A percentile compares a stretch with the other conserved stretches of the same genome.
phyloP scores from a whole-genome alignment of 2,888 invertebrate species.

The Xiphydria camelus region DNA sequence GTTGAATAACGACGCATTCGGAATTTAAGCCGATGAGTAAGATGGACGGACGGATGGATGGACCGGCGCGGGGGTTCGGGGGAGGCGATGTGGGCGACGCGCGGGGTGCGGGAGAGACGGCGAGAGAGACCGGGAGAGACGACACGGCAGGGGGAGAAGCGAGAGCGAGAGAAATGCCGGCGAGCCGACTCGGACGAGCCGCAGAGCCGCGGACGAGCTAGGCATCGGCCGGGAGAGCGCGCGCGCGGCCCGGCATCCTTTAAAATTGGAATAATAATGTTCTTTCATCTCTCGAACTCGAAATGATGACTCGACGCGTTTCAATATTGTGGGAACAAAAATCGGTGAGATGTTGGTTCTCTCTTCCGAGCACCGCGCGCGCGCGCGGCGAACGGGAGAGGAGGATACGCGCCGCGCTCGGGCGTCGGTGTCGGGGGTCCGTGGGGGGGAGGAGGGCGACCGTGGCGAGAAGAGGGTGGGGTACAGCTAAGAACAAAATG shows the following conservation, averaged over 20 bases:
- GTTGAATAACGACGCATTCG: conserved; percentile 50
- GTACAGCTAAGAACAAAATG: conserved; percentile 34
- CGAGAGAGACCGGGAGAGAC: conserved; percentile 12
- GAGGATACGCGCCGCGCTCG: conserved; percentile 1
- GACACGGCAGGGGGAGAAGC: conserved; percentile 13
- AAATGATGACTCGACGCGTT: conserved; percentile 56
- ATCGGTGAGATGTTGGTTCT: conserved; percentile 10
- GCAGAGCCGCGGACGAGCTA: background rate
- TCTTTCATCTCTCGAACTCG: conserved; percentile 51
- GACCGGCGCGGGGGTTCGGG: conserved; percentile 2
- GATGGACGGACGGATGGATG: conserved; percentile 35
- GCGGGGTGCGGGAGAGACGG: conserved; percentile 11
- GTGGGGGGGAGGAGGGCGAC: conserved; percentile 16
- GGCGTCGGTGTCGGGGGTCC: background rate
- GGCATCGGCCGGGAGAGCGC: background rate
- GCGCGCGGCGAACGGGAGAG: conserved; percentile 18
- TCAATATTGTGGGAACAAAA: conserved; percentile 56
- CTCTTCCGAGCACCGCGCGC: conserved; percentile 16
- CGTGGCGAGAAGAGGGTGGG: conserved; percentile 4
- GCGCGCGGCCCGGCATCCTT: conserved; percentile 36
- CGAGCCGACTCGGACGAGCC: conserved; percentile 14
- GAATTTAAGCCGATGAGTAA: conserved; percentile 43
- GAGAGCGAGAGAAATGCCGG: conserved; percentile 21
- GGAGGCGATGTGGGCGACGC: background rate
- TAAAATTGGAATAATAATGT: conserved; percentile 57